Percentiles rank a stretch among this genome's conserved stretches.
Conservation (phyloP, 2,888 invertebrate genomes). For the Sacculina carcini region DNA sequence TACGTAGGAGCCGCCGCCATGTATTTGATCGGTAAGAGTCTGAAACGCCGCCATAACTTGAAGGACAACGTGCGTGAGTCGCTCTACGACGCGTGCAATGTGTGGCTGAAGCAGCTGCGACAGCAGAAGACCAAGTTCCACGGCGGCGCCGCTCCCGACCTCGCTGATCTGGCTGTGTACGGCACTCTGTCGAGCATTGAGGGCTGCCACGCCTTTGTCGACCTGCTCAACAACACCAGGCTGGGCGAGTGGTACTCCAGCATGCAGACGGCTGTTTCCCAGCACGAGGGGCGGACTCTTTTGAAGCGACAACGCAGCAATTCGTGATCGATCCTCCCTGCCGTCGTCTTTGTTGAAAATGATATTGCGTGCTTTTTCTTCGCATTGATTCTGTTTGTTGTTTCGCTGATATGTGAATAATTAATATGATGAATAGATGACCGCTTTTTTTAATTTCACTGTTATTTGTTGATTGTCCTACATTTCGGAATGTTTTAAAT, state of each 20-base stretch:
- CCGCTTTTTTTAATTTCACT: too few species aligned
- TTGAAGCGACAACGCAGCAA: too few species aligned
- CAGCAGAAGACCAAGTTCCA: constrained; percentile 43
- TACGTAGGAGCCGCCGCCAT: constrained; percentile 80
- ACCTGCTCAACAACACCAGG: constrained; percentile 41
- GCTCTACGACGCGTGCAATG: constrained; percentile 61
- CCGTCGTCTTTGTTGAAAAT: too few species aligned
- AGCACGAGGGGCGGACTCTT: constrained; percentile 17
- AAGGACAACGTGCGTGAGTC: constrained; percentile 67
- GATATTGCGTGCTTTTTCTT: too few species aligned
- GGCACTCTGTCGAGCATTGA: constrained; percentile 77
- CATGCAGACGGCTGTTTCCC: constrained; percentile 38
- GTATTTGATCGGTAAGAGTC: constrained; percentile 66
- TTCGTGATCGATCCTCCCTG: too few species aligned
- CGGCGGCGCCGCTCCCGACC: constrained; percentile 60
- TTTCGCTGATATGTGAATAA: too few species aligned
- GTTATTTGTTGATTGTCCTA: too few species aligned
- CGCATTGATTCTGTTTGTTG: too few species aligned
- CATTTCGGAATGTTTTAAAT: too few species aligned
- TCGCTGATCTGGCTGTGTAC: constrained; percentile 75
- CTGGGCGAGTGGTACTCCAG: constrained; percentile 50
- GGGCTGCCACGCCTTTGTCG: constrained; percentile 48
- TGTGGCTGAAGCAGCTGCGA: constrained; percentile 45
- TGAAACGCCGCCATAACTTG: constrained; percentile 59
- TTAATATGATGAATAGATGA: too few species aligned